Evolutionary conservation across 2,113 vertebrate genomes (phyloP), one percentile per base, ranked within the genome.

Genomic region (Stictonetta naevosa): DNA sequence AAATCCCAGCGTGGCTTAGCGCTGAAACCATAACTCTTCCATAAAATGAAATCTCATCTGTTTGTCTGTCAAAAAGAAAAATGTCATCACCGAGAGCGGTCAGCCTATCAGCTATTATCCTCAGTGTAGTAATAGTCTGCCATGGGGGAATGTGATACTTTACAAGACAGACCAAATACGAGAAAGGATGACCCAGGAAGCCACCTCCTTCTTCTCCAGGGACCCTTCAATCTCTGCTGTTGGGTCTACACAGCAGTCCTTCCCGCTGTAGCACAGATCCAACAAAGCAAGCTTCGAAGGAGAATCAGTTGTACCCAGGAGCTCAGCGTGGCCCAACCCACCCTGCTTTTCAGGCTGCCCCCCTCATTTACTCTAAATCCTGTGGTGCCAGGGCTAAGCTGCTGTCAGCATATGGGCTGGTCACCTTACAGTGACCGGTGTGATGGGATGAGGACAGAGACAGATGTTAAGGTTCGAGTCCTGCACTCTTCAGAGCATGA

Each of bases 41-140:
- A n/a, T 52, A 92, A 96, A 93, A 93, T 63, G 67, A 93, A 96
- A 91, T 79, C 58, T 88, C 71, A 88, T 92, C 83, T 71, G n/a
- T 75, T 92, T 93, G 59, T 95, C 83, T 94, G 71, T 92, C 92
- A 93, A 76, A 83, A 95, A 93, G 86, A 90, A 92, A 96, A 94
- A 91, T 80, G 44, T 48, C 86, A 89, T 76, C 59, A 83, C 74
- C 79, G 69, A 91, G 82, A 89, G 67, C 83, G 92, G 71, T n/a
- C 77, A 46, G 59, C 42, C 53, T 78, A 77, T 56, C 74, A 60
- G 77, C 77, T 91, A 26, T 84, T 92, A 76, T 40, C 86, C 44
- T 91, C 69, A 29, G 55, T 44, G 40, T 55, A 89, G 77, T 64
- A 77, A 46, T 2, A 91, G 67, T 69, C 56, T 87, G 67, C 58